phyloP scores from a whole-genome alignment of 2,113 vertebrate genomes.

The Calyptomena viridis region DNA sequence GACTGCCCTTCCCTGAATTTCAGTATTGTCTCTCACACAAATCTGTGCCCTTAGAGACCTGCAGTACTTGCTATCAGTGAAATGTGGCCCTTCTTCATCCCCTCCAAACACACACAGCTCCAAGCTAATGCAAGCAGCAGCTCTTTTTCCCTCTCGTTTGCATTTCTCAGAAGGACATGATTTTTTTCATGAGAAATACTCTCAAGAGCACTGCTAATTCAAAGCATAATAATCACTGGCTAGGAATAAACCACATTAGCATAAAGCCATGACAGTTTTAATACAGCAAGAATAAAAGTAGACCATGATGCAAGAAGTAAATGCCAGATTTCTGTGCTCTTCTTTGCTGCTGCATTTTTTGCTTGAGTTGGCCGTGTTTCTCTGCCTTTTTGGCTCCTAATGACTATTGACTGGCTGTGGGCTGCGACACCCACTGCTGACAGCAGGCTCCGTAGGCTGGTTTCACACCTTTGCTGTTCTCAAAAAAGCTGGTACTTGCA shows the following conservation, averaged over 20 bases:
- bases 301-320: neutral
- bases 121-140: neutral
- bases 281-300: slow-evolving; percentile 23
- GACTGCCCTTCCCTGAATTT: neutral
- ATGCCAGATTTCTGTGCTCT: neutral
- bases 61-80: neutral
- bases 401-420: slow-evolving; percentile 33
- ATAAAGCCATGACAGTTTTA: neutral
- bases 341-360: slow-evolving; percentile 11
- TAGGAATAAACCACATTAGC: slow-evolving; percentile 8
- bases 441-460: slow-evolving; percentile 27
- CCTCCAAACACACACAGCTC: neutral
- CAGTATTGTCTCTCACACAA: neutral
- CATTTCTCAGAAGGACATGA: neutral
- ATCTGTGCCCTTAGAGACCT: neutral
- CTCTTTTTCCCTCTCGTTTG: neutral
- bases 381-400: slow-evolving; percentile 44
- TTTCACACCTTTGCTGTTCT: slow-evolving; percentile 32
- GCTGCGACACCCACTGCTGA: slow-evolving; percentile 1
- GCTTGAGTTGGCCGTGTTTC: neutral
- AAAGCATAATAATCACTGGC: slow-evolving; percentile 20
- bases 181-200: neutral
- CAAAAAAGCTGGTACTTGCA: slow-evolving; percentile 45
- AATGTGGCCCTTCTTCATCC: neutral
- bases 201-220: slow-evolving; percentile 23